Conservation (phyloP, 2,888 invertebrate genomes). For the Noctua janthe region DNA sequence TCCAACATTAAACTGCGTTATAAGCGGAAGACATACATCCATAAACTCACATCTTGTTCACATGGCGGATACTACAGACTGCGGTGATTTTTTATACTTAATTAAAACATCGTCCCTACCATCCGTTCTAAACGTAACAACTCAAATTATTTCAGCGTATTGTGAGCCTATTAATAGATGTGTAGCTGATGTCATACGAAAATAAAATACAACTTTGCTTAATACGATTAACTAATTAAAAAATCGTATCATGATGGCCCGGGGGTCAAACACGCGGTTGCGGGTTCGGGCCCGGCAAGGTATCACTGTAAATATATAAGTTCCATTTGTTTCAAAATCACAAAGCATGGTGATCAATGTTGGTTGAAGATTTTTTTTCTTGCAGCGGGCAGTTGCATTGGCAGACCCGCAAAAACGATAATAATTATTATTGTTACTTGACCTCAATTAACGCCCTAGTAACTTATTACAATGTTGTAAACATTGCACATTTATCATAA, state of each 20-base stretch:
- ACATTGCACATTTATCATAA: conserved; percentile 27
- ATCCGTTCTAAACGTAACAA: conserved; percentile 1
- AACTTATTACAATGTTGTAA: conserved; percentile 21
- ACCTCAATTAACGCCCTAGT: background rate
- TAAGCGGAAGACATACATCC: background rate
- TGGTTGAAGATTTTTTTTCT: background rate
- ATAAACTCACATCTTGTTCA: background rate
- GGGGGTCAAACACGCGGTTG: conserved; percentile 16
- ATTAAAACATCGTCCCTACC: background rate
- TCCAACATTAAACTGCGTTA: background rate
- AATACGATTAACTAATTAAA: conserved; percentile 13
- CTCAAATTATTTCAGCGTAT: conserved; percentile 4
- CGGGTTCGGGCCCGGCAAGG: conserved; percentile 14
- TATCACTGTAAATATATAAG: background rate
- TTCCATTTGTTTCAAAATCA: conserved; percentile 1
- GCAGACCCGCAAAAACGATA: background rate
- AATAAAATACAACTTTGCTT: conserved; percentile 8
- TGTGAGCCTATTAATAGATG: conserved; percentile 1
- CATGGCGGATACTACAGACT: background rate
- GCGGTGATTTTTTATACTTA: background rate
- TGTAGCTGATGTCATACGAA: conserved; percentile 13
- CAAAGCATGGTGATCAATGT: background rate
- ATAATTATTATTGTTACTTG: conserved; percentile 9
- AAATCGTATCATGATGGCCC: conserved; percentile 8
- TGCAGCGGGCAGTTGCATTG: background rate